Evolutionary conservation across 1,140 invertebrate species (phyloP).

Genomic region (Brachionus rotundiformis): DNA sequence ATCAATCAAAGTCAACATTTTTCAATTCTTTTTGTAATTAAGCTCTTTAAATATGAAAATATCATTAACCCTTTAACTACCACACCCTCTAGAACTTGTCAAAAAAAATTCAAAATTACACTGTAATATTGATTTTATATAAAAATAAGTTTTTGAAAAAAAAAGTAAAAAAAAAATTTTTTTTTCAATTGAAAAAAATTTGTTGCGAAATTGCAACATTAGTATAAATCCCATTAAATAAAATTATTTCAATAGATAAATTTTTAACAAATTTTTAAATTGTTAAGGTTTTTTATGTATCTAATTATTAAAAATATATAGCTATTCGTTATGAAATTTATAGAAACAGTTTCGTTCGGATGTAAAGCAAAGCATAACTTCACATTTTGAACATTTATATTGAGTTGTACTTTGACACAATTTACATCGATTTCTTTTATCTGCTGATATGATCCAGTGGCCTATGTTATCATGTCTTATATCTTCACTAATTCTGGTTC

Average conservation of each 20-base stretch:
- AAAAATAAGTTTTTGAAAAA: not conserved
- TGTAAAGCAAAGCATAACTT: constrained; percentile 41
- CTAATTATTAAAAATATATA: too few relatives aligned
- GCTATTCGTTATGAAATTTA: not conserved
- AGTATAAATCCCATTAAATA: too few relatives aligned
- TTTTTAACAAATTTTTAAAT: too few relatives aligned
- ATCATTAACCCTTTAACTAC: too few relatives aligned
- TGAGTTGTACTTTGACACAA: constrained; percentile 23
- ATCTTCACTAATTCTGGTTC: constrained; percentile 38
- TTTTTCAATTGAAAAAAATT: not conserved
- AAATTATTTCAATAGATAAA: too few relatives aligned
- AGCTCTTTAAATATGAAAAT: too few relatives aligned
- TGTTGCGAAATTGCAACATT: not conserved
- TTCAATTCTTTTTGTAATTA: too few relatives aligned
- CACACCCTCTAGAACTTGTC: too few relatives aligned
- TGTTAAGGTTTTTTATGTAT: too few relatives aligned
- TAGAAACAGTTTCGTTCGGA: constrained; percentile 9
- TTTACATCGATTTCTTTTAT: constrained; percentile 33
- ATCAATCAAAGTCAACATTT: not conserved
- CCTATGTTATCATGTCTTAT: constrained; percentile 34
- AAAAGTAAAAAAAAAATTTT: not conserved
- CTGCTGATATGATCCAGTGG: constrained; percentile 14
- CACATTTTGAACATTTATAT: constrained; percentile 40
- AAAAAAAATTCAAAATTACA: too few relatives aligned
- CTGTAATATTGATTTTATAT: not conserved